phyloP scores from a whole-genome alignment of 2,797 vertebrate genomes.

The Lateolabrax maculatus region DNA sequence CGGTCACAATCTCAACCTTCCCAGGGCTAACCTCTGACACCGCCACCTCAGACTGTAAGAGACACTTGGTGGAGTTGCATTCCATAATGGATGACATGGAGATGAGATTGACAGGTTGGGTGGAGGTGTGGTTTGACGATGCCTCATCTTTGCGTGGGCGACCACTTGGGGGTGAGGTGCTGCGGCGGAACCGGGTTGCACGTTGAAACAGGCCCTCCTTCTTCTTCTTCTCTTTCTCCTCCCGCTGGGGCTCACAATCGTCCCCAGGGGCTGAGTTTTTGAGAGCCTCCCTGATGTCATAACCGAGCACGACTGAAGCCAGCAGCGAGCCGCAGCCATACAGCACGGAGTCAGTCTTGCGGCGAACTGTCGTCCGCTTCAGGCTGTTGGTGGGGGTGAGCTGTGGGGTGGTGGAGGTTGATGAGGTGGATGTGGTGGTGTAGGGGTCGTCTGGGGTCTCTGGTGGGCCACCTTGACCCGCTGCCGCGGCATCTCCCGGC shows the following conservation, averaged over 20 bases:
- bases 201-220: conserved; percentile 91
- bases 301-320: conserved; percentile 91
- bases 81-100: conserved; percentile 90
- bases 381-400: conserved; percentile 90
- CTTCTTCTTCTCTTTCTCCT: conserved; percentile 90
- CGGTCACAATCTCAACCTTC: conserved; percentile 28
- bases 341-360: conserved; percentile 89
- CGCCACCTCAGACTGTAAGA: conserved; percentile 83
- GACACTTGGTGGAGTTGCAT: conserved; percentile 90
- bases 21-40: conserved; percentile 53
- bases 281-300: conserved; percentile 89
- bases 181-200: conserved; percentile 88
- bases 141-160: conserved; percentile 85
- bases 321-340: conserved; percentile 90
- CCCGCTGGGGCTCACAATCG: conserved; percentile 83
- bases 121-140: conserved; percentile 41
- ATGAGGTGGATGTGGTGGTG: conserved; percentile 84
- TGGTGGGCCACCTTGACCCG: conserved; percentile 35
- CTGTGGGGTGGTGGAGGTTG: conserved; percentile 87
- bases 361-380: conserved; percentile 83
- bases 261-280: conserved; percentile 75
- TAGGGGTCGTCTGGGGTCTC: conserved; percentile 88
- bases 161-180: conserved; percentile 85
- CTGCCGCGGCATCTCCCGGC: conserved; percentile 61
- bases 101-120: conserved; percentile 84